Base-by-base conservation (phyloP, 2,888 invertebrate species). In the Antheraea yamamai region DNA sequence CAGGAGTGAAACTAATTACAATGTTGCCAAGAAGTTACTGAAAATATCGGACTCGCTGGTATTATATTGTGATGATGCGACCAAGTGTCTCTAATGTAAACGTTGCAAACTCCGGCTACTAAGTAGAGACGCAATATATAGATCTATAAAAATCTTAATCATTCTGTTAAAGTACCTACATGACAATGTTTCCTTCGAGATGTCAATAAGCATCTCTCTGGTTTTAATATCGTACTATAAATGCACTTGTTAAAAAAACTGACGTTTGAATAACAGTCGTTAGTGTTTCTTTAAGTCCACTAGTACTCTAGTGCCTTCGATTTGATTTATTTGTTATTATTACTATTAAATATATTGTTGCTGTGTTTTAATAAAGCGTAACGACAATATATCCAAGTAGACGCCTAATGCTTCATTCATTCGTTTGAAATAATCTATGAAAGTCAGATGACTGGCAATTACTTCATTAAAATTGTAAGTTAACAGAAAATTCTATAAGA, bases 271-370 rank as follows among this genome's bases (percentile, higher is more conserved):
- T 74, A 75, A 6, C 26, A 14, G 71, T 68, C 77, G 73, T 71
- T 76, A 51, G 55, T 80, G 81, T 81, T 76, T 75, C 12, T 47
- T 70, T 75, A 58, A 85, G 10, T 82, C 84, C 92, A 92, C 92
- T 93, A 94, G 94, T 81, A 85, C 84, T 88, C 92, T 94, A 92
- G 94, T 94, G 94, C 94, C 94, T 94, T 94, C 90, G 84, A 86
- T 80, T 82, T 79, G 51, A 72, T 82, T 87, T 84, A 61, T 61
- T 61, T 61, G 7, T 23, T 61, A 23, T 58, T 58, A 58, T 7
- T 61, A 61, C 61, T 23, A 23, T 8, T 61, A 23, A 61, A 23
- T 61, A 61, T 61, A 61, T 23, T 23, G 61, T 61, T 61, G 61
- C 61, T 61, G n/a, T 7, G 61, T 23, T n/a, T 61, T 61, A 61